Conservation (phyloP, 1,140 invertebrate species). For the Propsilocerus akamusi region DNA sequence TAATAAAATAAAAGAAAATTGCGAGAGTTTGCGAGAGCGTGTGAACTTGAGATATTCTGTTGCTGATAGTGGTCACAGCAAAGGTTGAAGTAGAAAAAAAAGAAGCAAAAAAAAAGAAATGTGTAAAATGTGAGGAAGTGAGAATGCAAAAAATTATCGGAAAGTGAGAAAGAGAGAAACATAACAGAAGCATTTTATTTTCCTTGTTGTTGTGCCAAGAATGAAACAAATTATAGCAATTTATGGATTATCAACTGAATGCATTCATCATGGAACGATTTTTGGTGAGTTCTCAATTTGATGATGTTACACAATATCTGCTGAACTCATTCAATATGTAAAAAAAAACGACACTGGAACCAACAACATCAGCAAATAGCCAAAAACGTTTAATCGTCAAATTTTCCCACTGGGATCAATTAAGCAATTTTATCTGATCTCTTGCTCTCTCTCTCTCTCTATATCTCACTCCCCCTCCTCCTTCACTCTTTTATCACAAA, state of each 20-base stretch:
- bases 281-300: background rate
- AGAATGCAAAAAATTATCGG: background rate
- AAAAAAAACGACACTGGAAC: too few relatives aligned
- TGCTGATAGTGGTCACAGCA: too few relatives aligned
- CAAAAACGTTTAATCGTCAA: too few relatives aligned
- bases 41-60: too few relatives aligned
- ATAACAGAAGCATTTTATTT: background rate
- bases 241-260: background rate
- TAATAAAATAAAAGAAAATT: too few relatives aligned
- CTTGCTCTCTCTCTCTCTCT: background rate
- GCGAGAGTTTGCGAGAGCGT: too few relatives aligned
- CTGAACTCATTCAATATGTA: too few relatives aligned
- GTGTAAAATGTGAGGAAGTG: background rate
- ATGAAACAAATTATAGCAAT: background rate
- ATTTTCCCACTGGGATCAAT: background rate
- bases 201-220: background rate
- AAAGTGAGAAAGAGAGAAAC: background rate
- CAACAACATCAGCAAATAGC: too few relatives aligned
- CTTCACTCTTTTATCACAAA: background rate
- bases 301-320: background rate
- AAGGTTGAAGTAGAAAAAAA: background rate
- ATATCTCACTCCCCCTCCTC: background rate
- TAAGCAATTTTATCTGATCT: background rate
- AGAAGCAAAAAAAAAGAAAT: background rate
- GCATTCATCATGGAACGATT: background rate